A percentile compares a stretch with the other conserved stretches of the same genome.
Evolutionary conservation across 2,888 invertebrate genomes (phyloP).

Genomic region (Mechanitis mazaeus): DNA sequence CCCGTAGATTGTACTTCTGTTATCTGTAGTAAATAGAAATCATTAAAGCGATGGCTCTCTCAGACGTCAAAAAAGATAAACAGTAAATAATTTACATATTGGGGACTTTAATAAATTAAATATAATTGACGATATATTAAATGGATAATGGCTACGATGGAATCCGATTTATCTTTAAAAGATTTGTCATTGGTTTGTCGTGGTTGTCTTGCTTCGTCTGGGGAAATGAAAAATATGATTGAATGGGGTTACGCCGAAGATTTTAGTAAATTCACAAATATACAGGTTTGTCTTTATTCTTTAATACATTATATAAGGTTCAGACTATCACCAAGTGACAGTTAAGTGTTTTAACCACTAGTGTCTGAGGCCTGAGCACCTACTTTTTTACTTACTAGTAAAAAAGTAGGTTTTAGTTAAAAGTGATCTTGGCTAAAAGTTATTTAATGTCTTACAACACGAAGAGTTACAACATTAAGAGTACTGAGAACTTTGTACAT

Average conservation of each 20-base stretch:
- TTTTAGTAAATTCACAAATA: slow-evolving; percentile 47
- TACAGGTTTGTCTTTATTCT: slow-evolving; percentile 39
- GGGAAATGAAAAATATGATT: slow-evolving; percentile 62
- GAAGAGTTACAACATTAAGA: no score
- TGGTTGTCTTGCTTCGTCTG: slow-evolving; percentile 52
- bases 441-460: no score
- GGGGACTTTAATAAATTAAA: neutral
- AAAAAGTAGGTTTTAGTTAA: no score
- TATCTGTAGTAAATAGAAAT: neutral
- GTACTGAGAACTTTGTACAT: no score
- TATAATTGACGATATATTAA: neutral
- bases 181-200: slow-evolving; percentile 46
- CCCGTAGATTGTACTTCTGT: neutral
- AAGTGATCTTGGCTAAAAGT: no score
- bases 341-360: no score
- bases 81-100: neutral
- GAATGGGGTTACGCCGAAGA: slow-evolving; percentile 56
- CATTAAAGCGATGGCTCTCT: neutral
- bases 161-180: slow-evolving; percentile 17
- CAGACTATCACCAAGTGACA: no score
- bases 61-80: no score
- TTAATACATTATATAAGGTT: no score
- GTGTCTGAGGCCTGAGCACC: no score
- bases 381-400: no score
- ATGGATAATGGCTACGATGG: slow-evolving; percentile 4